These are phyloP conservation scores for Lagopus leucura DNA, from an alignment of 2,113 vertebrate species.

Conservation along the genomic window DNA sequence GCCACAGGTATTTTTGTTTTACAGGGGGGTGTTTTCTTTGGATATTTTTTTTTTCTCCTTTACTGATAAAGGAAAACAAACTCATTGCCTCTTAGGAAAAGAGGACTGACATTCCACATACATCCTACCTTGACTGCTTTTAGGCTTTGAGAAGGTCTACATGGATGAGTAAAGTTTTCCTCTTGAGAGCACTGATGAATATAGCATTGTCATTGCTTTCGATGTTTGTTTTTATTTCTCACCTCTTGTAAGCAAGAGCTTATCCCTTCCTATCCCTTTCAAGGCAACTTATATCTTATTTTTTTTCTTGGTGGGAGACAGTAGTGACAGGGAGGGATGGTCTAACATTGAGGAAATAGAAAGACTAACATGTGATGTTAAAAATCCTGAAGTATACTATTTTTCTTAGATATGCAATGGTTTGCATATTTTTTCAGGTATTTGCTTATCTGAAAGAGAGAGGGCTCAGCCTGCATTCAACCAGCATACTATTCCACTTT, in stretches of 20 bases:
- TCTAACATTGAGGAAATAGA: background rate
- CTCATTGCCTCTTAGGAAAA: background rate
- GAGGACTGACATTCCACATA: background rate
- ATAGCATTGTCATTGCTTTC: background rate
- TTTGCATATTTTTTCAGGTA: background rate
- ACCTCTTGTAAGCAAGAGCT: background rate
- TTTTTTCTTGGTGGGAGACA: background rate
- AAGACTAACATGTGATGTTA: background rate
- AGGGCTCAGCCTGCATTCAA: background rate
- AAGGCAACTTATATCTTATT: background rate
- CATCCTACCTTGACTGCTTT: background rate
- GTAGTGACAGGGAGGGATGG: background rate
- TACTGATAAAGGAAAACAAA: background rate
- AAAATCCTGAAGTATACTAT: background rate
- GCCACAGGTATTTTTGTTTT: background rate
- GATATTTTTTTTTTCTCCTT: fast-evolving
- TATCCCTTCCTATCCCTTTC: background rate
- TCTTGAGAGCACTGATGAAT: background rate
- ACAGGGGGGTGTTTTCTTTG: background rate
- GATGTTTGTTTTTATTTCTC: background rate
- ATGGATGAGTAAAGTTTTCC: background rate
- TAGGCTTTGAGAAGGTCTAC: background rate
- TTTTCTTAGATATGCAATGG: background rate
- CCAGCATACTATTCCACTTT: background rate
- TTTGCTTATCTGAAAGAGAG: background rate